phyloP scores from a whole-genome alignment of 2,113 vertebrate species.

The Lichenostomus cassidix region DNA sequence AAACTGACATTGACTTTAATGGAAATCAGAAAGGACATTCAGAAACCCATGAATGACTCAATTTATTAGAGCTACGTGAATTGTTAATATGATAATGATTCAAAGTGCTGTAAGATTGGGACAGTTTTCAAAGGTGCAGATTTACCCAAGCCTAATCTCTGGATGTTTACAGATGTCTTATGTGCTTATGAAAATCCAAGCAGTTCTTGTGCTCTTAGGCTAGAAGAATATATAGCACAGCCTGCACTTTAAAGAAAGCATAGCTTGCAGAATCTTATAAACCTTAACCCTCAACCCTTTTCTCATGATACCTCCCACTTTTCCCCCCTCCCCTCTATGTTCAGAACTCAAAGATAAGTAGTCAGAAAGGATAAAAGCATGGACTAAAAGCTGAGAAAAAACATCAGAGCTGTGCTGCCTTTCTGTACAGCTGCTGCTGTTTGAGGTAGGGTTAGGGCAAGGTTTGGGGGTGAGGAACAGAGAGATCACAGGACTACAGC shows the following conservation, averaged over 20 bases:
- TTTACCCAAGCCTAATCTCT: slow-evolving; percentile 38
- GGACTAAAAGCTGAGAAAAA: slow-evolving; percentile 30
- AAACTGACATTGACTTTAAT: slow-evolving; percentile 51
- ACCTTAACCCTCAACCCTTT: not conserved
- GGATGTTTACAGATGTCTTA: slow-evolving; percentile 36
- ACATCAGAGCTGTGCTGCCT: not conserved
- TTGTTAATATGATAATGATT: slow-evolving; percentile 35
- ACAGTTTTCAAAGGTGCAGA: slow-evolving; percentile 30
- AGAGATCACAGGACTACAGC: not conserved
- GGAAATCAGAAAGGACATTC: slow-evolving; percentile 16
- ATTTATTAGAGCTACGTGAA: not conserved
- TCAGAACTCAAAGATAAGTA: slow-evolving; percentile 17
- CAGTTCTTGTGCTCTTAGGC: not conserved
- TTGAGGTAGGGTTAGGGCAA: not conserved
- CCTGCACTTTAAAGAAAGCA: not conserved
- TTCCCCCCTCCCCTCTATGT: not conserved
- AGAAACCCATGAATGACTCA: slow-evolving; percentile 21
- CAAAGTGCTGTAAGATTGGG: not conserved
- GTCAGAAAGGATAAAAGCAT: slow-evolving; percentile 5
- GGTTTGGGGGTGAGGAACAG: not conserved
- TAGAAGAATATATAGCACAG: not conserved
- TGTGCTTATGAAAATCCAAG: slow-evolving; percentile 23
- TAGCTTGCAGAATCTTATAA: not conserved
- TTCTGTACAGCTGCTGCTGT: not conserved
- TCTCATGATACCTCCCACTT: not conserved